A percentile compares a stretch with the other conserved stretches of the same genome.
phyloP scores from a whole-genome alignment of 2,113 vertebrate genomes.

The Strix aluco region DNA sequence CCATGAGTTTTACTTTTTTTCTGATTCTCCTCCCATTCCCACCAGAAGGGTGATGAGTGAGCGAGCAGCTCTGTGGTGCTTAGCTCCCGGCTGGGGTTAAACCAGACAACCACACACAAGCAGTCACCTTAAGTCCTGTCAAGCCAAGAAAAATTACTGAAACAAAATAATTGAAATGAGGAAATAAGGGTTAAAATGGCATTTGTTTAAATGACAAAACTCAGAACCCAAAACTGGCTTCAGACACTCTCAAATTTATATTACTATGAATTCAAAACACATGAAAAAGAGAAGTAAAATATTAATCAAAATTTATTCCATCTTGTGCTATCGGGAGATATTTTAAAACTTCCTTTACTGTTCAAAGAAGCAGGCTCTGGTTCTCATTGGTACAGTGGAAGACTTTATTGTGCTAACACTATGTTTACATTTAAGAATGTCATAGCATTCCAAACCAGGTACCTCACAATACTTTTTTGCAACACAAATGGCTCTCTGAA shows the following conservation, averaged over 20 bases:
- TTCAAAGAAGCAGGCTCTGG: not conserved
- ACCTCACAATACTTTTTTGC: not conserved
- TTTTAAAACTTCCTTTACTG: not conserved
- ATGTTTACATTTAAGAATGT: not conserved
- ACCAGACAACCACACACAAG: not conserved
- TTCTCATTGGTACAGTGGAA: not conserved
- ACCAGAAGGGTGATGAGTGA: too few species aligned
- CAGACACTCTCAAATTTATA: not conserved
- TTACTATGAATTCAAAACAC: not conserved
- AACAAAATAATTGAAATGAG: not conserved
- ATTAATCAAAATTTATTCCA: not conserved
- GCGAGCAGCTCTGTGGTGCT: too few species aligned
- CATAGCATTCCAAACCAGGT: not conserved
- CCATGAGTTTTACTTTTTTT: too few species aligned
- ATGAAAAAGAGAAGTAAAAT: slow-evolving; percentile 4
- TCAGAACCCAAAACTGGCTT: not conserved
- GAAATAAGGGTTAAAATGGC: not conserved
- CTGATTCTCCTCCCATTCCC: too few species aligned
- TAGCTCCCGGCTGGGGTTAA: too few species aligned
- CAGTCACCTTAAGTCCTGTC: not conserved
- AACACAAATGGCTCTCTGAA: not conserved
- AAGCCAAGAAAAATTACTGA: not conserved
- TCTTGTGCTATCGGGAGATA: not conserved
- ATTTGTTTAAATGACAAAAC: not conserved
- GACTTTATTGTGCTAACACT: not conserved